A percentile compares a stretch with the other conserved stretches of the same genome.
Conservation (phyloP, 2,113 vertebrate genomes). For the Campylorhamphus procurvoides region DNA sequence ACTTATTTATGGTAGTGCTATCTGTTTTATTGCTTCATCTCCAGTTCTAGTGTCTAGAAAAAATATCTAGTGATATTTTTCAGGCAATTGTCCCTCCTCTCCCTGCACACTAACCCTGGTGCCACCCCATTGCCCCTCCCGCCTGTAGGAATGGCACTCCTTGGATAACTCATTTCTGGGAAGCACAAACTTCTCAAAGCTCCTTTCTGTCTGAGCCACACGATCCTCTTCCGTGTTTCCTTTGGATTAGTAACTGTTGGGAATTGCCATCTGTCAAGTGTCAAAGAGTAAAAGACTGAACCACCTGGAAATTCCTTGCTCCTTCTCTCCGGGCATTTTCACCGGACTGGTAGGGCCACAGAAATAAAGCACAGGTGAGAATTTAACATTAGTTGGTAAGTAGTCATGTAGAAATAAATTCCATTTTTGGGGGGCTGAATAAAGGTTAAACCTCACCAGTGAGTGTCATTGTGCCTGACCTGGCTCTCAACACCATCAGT, state of each 20-base stretch:
- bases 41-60: not conserved
- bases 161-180: not conserved
- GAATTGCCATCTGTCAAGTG: conserved; percentile 38
- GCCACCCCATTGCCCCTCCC: not conserved
- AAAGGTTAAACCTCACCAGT: not conserved
- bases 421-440: not conserved
- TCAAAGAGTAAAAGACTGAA: conserved; percentile 58
- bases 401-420: not conserved
- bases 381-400: not conserved
- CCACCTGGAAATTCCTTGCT: conserved; percentile 8
- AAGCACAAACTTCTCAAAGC: not conserved
- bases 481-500: not conserved
- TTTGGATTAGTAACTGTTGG: conserved; percentile 34
- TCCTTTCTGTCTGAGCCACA: not conserved
- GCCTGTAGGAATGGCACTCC: not conserved
- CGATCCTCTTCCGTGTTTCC: not conserved
- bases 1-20: not conserved
- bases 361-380: not conserved
- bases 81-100: not conserved
- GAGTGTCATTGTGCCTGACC: not conserved
- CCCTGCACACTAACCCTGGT: not conserved
- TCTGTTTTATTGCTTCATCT: not conserved
- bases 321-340: not conserved
- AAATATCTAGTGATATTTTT: not conserved
- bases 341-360: not conserved